phyloP scores from a whole-genome alignment of 2,888 invertebrate species.

The Iselma pallidipennis region DNA sequence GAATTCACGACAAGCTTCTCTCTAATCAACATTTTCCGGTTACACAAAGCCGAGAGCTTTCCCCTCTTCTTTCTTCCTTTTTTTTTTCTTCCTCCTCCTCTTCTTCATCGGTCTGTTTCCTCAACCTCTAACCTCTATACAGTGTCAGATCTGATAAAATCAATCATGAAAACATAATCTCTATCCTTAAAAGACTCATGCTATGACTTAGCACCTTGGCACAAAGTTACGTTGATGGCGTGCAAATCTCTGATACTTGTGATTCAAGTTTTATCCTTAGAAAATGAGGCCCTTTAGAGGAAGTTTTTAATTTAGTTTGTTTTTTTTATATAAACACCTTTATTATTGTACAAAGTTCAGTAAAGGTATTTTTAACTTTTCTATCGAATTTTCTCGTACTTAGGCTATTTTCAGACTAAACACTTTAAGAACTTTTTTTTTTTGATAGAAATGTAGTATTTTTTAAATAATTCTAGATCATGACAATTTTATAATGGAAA shows the following conservation, averaged over 20 bases:
- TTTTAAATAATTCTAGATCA: not conserved
- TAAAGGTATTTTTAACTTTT: slow-evolving; percentile 22
- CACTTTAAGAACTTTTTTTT: not conserved
- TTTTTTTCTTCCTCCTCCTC: not conserved
- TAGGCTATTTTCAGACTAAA: slow-evolving; percentile 16
- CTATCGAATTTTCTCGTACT: slow-evolving; percentile 6
- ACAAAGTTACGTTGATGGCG: slow-evolving; percentile 29
- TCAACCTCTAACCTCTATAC: slow-evolving; percentile 16
- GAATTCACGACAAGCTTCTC: slow-evolving; percentile 30
- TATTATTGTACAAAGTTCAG: slow-evolving; percentile 25
- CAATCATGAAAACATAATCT: slow-evolving; percentile 33
- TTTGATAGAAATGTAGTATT: slow-evolving; percentile 16
- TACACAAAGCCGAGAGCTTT: slow-evolving; percentile 28
- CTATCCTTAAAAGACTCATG: slow-evolving; percentile 26
- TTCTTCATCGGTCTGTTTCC: not conserved
- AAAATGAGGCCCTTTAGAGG: slow-evolving; percentile 27
- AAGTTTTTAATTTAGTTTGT: slow-evolving; percentile 30
- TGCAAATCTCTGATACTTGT: slow-evolving; percentile 28
- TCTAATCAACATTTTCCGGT: slow-evolving; percentile 31
- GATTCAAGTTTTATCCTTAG: slow-evolving; percentile 31
- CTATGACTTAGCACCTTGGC: slow-evolving; percentile 26
- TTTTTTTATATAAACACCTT: slow-evolving; percentile 19
- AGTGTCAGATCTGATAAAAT: slow-evolving; percentile 31
- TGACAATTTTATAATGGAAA: not conserved
- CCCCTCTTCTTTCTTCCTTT: slow-evolving; percentile 12